Conservation (phyloP, 2,888 invertebrate species). For the Diloba caeruleocephala region DNA sequence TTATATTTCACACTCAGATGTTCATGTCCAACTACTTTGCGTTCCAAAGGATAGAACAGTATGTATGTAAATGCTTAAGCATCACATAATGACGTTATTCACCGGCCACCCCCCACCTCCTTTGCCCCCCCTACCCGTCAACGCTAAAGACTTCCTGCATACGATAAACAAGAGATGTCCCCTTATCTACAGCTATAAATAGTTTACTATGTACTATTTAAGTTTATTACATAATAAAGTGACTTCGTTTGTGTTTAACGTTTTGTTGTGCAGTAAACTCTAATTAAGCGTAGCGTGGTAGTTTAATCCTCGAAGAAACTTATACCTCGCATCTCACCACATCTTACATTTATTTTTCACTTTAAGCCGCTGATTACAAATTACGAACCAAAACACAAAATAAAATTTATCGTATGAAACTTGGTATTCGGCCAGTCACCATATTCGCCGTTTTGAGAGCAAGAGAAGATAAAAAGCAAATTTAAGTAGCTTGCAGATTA, state of each 20-base stretch:
- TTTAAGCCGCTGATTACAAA: too few species aligned
- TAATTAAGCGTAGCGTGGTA: slow-evolving; percentile 4
- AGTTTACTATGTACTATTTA: slow-evolving; percentile 58
- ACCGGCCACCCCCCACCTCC: slow-evolving; percentile 63
- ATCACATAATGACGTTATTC: slow-evolving; percentile 75
- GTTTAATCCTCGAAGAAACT: not conserved
- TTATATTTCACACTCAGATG: too few species aligned
- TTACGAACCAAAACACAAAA: too few species aligned
- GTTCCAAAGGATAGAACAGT: slow-evolving; percentile 28
- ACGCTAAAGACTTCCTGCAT: slow-evolving; percentile 81
- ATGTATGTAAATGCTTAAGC: slow-evolving; percentile 60
- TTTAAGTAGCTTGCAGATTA: too few species aligned
- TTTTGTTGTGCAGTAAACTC: slow-evolving; percentile 20
- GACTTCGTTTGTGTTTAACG: slow-evolving; percentile 21
- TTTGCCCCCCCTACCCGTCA: slow-evolving; percentile 54
- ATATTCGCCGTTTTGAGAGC: too few species aligned
- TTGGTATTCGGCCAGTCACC: too few species aligned
- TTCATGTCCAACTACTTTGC: too few species aligned
- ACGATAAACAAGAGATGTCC: slow-evolving; percentile 79
- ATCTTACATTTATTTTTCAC: too few species aligned
- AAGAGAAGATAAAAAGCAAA: too few species aligned
- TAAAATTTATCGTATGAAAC: too few species aligned
- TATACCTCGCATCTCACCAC: too few species aligned
- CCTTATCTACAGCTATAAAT: slow-evolving; percentile 80
- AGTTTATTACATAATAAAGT: slow-evolving; percentile 47